Base-by-base conservation (phyloP, 2,888 invertebrate species). In the Nematopogon swammerdamellus region DNA sequence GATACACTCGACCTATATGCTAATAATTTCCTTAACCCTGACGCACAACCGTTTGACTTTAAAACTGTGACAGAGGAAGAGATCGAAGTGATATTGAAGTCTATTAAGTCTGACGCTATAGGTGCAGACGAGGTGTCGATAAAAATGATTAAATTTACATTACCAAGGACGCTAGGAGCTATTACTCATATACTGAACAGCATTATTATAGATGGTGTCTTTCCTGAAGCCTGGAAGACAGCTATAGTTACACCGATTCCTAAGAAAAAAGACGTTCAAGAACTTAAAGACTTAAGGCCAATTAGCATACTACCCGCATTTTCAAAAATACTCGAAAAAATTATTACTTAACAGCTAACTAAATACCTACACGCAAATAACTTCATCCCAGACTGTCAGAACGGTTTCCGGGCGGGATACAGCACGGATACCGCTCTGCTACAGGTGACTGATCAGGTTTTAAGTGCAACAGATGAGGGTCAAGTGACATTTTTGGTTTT, bases 381-480 rank as follows among this genome's bases (percentile, higher is more conserved):
- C 4, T 44, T 61, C 1, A 47, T 63, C 1, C 58, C 61, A 6
- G 48, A 46, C 0, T 11, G 25, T 1, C 62, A 64, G 47, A 59
- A 60, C 0, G 64, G 58, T 1, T 63, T 59, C 46, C 50, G 60
- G 3, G 52, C 48, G 5, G 50, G 49, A 5, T 52, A 51, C 19
- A 56, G 60, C 19, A 62, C 62, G 1, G 51, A 57, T 10, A 60
- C 61, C 0, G 60, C 61, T 0, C 51, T 63, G 0, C 16, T 58
- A 1, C 54, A 55, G n/a, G 53, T 63, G 0, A 17, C 54, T 0
- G 59, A 62, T 19, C 55, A 62, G 44, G 51, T 60, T 1, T 44
- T 59, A 4, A 18, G 29, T 1, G 58, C 54, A 1, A 53, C 53
- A 1, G 62, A 65, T 44, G 18, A 19, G 1, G 53, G 56, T 2